phyloP scores from a whole-genome alignment of 2,113 vertebrate genomes.

The Bubo blakistoni region DNA sequence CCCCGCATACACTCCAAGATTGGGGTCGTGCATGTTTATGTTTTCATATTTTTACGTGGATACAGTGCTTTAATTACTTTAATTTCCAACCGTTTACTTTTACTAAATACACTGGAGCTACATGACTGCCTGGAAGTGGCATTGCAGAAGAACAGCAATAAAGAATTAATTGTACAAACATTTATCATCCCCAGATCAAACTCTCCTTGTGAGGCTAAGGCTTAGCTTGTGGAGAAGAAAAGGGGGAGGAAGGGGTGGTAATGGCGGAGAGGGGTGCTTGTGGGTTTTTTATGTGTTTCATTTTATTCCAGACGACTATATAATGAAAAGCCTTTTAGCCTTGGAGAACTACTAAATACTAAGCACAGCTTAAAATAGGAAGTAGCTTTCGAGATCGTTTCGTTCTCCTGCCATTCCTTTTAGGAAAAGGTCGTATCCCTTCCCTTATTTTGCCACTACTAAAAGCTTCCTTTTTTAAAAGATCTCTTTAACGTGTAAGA shows the following conservation, averaged over 20 bases:
- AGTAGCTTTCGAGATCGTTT: not conserved
- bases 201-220: slow-evolving; percentile 11
- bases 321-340: slow-evolving; percentile 4
- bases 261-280: not conserved
- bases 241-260: not conserved
- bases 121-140: not conserved
- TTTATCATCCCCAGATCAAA: slow-evolving; percentile 48
- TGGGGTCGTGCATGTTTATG: not conserved
- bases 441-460: slow-evolving; percentile 18
- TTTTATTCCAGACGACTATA: slow-evolving; percentile 15
- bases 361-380: not conserved
- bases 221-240: not conserved
- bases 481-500: slow-evolving; percentile 31
- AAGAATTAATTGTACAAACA: slow-evolving; percentile 57
- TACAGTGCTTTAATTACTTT: not conserved
- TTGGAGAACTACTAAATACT: slow-evolving; percentile 35
- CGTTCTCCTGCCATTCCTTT: not conserved
- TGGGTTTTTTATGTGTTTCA: slow-evolving; percentile 31
- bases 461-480: not conserved
- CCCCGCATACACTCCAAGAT: fast-evolving
- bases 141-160: not conserved
- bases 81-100: not conserved
- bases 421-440: slow-evolving; percentile 36
- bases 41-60: not conserved
- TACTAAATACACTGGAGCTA: not conserved